Percentiles rank a stretch among this genome's conserved stretches.
Conservation (phyloP, 2,888 invertebrate species). For the Hemithea aestivaria region DNA sequence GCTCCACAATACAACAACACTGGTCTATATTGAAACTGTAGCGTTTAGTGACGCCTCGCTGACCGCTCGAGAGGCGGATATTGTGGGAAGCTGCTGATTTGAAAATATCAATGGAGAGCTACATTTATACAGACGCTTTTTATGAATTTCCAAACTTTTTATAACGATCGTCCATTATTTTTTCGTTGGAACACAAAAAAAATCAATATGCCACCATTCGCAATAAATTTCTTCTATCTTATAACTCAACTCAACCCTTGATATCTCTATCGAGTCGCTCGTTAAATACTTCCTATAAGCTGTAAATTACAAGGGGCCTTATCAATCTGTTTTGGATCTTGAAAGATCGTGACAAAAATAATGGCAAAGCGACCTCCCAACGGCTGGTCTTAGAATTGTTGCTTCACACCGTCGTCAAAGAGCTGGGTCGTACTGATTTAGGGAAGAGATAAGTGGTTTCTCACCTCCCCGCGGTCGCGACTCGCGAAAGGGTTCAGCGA, state of each 20-base stretch:
- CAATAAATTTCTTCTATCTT: constrained; percentile 31
- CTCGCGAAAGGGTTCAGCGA: constrained; percentile 73
- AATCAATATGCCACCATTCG: constrained; percentile 32
- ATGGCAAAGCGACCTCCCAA: constrained; percentile 61
- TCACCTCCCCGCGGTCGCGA: constrained; percentile 72
- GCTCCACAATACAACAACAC: constrained; percentile 57
- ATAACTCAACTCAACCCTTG: constrained; percentile 33
- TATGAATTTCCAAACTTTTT: not conserved
- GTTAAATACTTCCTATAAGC: constrained; percentile 44
- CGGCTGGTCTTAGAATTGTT: constrained; percentile 46
- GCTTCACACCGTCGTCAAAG: constrained; percentile 72
- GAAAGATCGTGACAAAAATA: constrained; percentile 62
- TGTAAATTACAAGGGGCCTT: constrained; percentile 52
- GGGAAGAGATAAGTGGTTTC: constrained; percentile 70
- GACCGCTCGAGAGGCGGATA: constrained; percentile 57
- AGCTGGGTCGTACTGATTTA: constrained; percentile 64
- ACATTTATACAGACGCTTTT: constrained; percentile 1
- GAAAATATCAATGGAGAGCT: constrained; percentile 26
- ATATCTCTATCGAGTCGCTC: constrained; percentile 37
- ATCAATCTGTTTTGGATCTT: constrained; percentile 51
- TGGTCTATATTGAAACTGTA: constrained; percentile 71
- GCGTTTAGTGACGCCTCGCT: constrained; percentile 63
- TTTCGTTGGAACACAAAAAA: not conserved
- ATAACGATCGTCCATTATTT: not conserved
- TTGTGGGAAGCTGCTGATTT: constrained; percentile 64